These are phyloP conservation scores for Choristoneura fumiferana DNA, from an alignment of 1,140 invertebrate species.

Conservation along the genomic window DNA sequence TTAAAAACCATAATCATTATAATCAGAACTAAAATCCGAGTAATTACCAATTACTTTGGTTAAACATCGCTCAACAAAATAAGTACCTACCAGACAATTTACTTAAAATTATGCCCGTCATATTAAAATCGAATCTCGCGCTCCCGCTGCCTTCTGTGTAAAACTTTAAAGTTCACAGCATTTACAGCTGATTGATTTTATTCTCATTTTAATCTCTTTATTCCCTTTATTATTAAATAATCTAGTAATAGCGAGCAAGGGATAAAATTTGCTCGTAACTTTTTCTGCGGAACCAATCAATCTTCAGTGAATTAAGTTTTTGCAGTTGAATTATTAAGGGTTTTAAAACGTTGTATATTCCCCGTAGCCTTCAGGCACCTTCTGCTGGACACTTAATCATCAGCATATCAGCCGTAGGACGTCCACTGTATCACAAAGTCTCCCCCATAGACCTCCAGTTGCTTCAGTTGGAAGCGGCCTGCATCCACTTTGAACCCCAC, in stretches of 20 bases:
- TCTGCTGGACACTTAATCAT: too few relatives aligned
- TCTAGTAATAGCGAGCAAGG: not conserved
- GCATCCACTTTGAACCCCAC: too few relatives aligned
- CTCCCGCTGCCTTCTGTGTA: not conserved
- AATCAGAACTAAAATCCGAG: too few relatives aligned
- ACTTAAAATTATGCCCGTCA: not conserved
- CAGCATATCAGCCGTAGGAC: too few relatives aligned
- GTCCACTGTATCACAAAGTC: too few relatives aligned
- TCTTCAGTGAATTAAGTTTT: slow-evolving; percentile 9
- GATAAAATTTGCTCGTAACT: not conserved
- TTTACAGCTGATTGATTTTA: slow-evolving; percentile 2
- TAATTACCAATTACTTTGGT: too few relatives aligned
- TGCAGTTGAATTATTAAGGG: not conserved
- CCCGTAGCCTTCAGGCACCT: too few relatives aligned
- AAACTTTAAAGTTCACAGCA: not conserved
- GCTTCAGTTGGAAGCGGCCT: too few relatives aligned
- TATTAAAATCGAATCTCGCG: not conserved
- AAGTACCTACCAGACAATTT: not conserved
- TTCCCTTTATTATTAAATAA: not conserved
- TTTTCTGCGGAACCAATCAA: slow-evolving; percentile 11
- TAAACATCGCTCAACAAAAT: too few relatives aligned
- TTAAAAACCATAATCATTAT: too few relatives aligned
- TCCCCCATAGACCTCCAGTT: too few relatives aligned
- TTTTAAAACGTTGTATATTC: too few relatives aligned
- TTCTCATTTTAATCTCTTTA: not conserved